phyloP scores from a whole-genome alignment of 2,888 invertebrate species.

The Zygothrica quintamaculata region DNA sequence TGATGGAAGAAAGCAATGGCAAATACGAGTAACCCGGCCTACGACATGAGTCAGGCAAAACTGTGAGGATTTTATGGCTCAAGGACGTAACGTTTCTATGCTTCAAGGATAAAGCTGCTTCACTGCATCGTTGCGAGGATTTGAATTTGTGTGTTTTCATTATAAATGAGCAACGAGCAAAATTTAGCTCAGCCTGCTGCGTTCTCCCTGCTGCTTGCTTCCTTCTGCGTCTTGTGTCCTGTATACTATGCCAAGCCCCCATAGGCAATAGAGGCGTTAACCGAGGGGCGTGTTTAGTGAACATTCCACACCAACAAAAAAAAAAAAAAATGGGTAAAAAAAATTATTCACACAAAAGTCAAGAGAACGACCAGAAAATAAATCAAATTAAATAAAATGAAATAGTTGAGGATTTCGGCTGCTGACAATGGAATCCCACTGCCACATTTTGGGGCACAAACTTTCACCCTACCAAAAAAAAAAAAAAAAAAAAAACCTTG shows the following conservation, averaged over 20 bases:
- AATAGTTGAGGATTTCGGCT: slow-evolving; percentile 71
- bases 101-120: slow-evolving; percentile 56
- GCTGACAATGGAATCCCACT: slow-evolving; percentile 59
- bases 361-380: slow-evolving; percentile 59
- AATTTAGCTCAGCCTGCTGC: too few relatives aligned
- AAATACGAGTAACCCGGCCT: slow-evolving; percentile 45
- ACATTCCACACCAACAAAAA: too few relatives aligned
- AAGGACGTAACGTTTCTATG: slow-evolving; percentile 63
- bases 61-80: slow-evolving; percentile 70
- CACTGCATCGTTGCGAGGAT: slow-evolving; percentile 42
- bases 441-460: slow-evolving; percentile 46
- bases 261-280: slow-evolving; percentile 50
- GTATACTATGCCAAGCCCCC: not conserved
- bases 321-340: slow-evolving; percentile 41
- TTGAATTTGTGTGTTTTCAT: slow-evolving; percentile 73
- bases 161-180: slow-evolving; percentile 57
- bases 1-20: slow-evolving; percentile 33
- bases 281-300: slow-evolving; percentile 40
- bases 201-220: too few relatives aligned
- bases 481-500: too few relatives aligned
- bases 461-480: slow-evolving; percentile 25
- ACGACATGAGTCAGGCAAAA: slow-evolving; percentile 41
- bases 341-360: slow-evolving; percentile 33
- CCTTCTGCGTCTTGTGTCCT: slow-evolving; percentile 7
- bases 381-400: slow-evolving; percentile 81